Evolutionary conservation across 2,113 vertebrate genomes (phyloP), one percentile per base, ranked within the genome.

Genomic region (Rhinopomastus cyanomelas): DNA sequence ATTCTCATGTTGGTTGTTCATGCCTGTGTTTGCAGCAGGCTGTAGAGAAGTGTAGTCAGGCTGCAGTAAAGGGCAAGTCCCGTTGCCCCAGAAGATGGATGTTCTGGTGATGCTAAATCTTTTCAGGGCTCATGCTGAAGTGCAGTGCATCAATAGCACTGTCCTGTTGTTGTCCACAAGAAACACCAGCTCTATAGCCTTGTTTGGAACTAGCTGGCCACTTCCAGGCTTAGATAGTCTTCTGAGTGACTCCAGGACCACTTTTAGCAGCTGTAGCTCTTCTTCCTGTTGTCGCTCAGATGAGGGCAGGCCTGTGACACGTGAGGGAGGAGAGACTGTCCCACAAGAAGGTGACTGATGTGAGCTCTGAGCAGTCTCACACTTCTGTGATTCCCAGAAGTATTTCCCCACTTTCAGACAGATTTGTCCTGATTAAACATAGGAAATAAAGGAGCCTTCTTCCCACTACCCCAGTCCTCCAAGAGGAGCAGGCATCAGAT

Each of bases 401-500:
- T 73, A 22, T 85, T 82, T 76, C 27, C 76, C 17, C 20, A 49
- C n/a, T 72, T 82, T 76, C 82, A 59, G 36, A 66, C 2, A 3
- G 30, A 42, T 19, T 87, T 79, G 18, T 26, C 21, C 39, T 87
- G 51, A 6, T 55, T 80, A 52, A 91, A 82, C 14, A 8, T 61
- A 51, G 17, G 22, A 83, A 62, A 16, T 66, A 51, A 39, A 59
- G 17, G 13, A 55, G 30, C 12, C 19, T 61, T 68, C 76, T 79
- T 26, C 9, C 30, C 61, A 21, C 51, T 82, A 3, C 73, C 53
- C 17, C 12, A 32, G 22, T 65, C 88, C 44, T 74, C 59, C 11
- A 57, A 36, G 30, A 37, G 66, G 25, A 57, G 1, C 0, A 0
- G 62, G 30, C 5, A 6, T 80, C 18, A 77, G 27, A 46, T 61